phyloP scores from a whole-genome alignment of 2,113 vertebrate species.

The Crotalus viridis region DNA sequence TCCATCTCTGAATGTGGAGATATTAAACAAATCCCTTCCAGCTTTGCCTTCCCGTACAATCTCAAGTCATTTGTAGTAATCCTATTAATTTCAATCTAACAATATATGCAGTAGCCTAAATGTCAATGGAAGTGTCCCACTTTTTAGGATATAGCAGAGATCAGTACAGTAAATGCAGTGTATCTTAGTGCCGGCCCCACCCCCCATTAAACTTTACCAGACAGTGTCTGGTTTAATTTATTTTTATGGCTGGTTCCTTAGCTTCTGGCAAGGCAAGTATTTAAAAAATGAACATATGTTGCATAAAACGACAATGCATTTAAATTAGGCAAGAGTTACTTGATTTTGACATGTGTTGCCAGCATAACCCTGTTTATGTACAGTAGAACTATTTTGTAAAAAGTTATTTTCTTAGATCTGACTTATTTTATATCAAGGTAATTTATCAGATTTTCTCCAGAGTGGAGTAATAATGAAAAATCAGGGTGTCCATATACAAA shows the following conservation, averaged over 20 bases:
- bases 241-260: slow-evolving; percentile 65
- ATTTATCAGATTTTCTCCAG: neutral
- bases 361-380: slow-evolving; percentile 23
- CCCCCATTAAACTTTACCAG: slow-evolving; percentile 63
- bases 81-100: slow-evolving; percentile 37
- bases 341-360: slow-evolving; percentile 58
- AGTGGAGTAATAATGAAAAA: neutral
- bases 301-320: slow-evolving; percentile 72
- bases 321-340: slow-evolving; percentile 63
- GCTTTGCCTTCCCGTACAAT: slow-evolving; percentile 26
- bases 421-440: neutral
- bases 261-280: slow-evolving; percentile 70
- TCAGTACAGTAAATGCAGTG: slow-evolving; percentile 36
- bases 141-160: slow-evolving; percentile 37
- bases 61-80: slow-evolving; percentile 33
- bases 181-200: slow-evolving; percentile 54
- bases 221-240: slow-evolving; percentile 70
- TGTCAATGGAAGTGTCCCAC: slow-evolving; percentile 28
- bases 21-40: slow-evolving; percentile 25
- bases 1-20: neutral
- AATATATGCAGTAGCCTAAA: slow-evolving; percentile 36
- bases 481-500: neutral
- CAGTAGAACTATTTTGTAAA: slow-evolving; percentile 17
- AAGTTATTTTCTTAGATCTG: slow-evolving; percentile 25
- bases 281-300: slow-evolving; percentile 73